Evolutionary conservation across 2,888 invertebrate species (phyloP).

Genomic region (Drosophila pegasa): DNA sequence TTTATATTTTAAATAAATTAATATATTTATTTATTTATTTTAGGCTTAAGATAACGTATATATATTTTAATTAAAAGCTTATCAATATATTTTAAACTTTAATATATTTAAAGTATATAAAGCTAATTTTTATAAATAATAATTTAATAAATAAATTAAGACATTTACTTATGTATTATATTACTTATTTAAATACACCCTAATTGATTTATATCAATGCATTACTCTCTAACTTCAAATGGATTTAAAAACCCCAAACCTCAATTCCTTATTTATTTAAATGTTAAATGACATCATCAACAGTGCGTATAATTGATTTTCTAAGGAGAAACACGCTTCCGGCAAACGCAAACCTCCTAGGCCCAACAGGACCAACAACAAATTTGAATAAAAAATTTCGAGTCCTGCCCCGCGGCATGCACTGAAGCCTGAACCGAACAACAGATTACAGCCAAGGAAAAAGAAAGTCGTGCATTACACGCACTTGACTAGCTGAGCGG

Average conservation of each 20-base stretch:
- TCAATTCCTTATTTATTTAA: not conserved
- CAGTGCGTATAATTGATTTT: slow-evolving; percentile 70
- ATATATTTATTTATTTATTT: too few species aligned
- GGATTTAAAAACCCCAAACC: not conserved
- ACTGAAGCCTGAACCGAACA: slow-evolving; percentile 54
- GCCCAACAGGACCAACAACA: slow-evolving; percentile 17
- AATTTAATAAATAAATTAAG: too few species aligned
- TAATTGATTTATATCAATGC: not conserved
- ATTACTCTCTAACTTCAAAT: not conserved
- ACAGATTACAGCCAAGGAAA: slow-evolving; percentile 47
- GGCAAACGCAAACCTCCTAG: slow-evolving; percentile 2
- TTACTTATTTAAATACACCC: too few species aligned
- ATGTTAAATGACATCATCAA: slow-evolving; percentile 65
- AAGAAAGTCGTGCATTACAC: slow-evolving; percentile 59
- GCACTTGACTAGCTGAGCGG: slow-evolving; percentile 51
- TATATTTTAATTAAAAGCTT: too few species aligned
- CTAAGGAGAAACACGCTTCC: slow-evolving; percentile 8
- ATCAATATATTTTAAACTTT: too few species aligned
- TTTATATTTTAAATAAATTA: too few species aligned
- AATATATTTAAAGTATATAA: too few species aligned
- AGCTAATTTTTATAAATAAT: too few species aligned
- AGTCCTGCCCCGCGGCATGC: slow-evolving; percentile 32
- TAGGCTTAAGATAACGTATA: too few species aligned
- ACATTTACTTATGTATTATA: too few species aligned
- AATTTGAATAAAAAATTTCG: slow-evolving; percentile 70